Evolutionary conservation across 2,113 vertebrate genomes (phyloP).

Genomic region (Bos javanicus): DNA sequence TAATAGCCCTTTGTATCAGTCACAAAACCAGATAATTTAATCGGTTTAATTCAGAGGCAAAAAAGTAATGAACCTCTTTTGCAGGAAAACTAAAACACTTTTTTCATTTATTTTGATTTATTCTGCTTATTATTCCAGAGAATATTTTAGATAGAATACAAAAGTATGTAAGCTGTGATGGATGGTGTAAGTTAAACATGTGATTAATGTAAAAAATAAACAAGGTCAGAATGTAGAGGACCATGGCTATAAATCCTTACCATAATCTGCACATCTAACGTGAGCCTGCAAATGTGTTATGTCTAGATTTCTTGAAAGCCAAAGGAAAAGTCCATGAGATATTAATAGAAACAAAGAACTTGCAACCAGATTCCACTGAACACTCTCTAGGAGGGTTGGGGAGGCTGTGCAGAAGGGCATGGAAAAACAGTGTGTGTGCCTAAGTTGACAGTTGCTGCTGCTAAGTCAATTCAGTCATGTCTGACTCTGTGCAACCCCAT

Average conservation of each 20-base stretch:
- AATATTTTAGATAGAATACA: neutral
- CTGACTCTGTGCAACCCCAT: neutral
- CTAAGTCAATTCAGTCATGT: neutral
- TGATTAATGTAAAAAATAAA: neutral
- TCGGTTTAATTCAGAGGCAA: conserved; percentile 13
- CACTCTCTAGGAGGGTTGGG: neutral
- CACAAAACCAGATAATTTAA: neutral
- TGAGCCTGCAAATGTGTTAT: neutral
- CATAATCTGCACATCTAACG: neutral
- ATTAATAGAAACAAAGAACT: neutral
- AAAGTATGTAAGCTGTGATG: neutral
- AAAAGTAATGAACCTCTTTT: neutral
- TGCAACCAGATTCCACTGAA: neutral
- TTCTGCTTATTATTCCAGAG: neutral
- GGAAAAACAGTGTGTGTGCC: neutral
- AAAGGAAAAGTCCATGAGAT: neutral
- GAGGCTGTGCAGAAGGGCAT: accelerated
- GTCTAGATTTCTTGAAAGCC: neutral
- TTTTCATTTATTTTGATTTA: conserved; percentile 16
- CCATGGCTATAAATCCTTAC: neutral
- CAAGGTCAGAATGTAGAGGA: neutral
- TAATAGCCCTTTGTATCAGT: neutral
- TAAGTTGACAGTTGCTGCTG: neutral
- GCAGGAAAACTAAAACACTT: accelerated
- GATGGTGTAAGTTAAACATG: neutral